phyloP scores from a whole-genome alignment of 2,797 vertebrate genomes.

The Taeniopygia guttata region DNA sequence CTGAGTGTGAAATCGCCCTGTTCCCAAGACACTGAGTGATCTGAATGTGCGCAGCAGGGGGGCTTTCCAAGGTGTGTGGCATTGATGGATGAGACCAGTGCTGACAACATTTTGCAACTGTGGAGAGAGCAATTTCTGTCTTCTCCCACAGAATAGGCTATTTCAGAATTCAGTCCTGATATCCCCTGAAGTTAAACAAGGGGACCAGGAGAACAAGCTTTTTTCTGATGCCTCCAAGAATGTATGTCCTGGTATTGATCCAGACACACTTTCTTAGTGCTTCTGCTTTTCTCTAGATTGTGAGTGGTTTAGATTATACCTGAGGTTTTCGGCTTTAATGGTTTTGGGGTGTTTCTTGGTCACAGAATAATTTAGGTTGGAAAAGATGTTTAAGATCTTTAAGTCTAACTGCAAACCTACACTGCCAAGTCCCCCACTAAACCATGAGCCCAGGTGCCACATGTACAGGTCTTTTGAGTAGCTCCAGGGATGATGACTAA shows the following conservation, averaged over 20 bases:
- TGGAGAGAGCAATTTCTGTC: background rate
- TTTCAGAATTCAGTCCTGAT: background rate
- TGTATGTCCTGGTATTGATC: background rate
- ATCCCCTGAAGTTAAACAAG: background rate
- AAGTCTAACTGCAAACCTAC: background rate
- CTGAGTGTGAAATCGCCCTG: background rate
- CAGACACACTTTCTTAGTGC: background rate
- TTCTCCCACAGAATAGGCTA: background rate
- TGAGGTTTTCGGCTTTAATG: background rate
- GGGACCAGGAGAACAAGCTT: background rate
- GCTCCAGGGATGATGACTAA: background rate
- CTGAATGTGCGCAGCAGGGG: background rate
- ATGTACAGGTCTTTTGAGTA: rapidly evolving
- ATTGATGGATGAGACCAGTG: background rate
- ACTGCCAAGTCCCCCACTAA: background rate
- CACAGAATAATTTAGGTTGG: background rate
- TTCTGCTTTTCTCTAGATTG: background rate
- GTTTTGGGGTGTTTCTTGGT: background rate
- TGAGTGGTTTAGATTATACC: background rate
- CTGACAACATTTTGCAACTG: background rate
- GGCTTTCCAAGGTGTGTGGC: background rate
- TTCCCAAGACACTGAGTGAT: background rate
- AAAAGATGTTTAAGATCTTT: background rate
- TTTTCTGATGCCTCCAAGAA: background rate
- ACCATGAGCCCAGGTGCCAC: background rate